Evolutionary conservation across 2,888 invertebrate species (phyloP), one percentile per base, ranked within the genome.

Genomic region (Balanococcus diminutus): DNA sequence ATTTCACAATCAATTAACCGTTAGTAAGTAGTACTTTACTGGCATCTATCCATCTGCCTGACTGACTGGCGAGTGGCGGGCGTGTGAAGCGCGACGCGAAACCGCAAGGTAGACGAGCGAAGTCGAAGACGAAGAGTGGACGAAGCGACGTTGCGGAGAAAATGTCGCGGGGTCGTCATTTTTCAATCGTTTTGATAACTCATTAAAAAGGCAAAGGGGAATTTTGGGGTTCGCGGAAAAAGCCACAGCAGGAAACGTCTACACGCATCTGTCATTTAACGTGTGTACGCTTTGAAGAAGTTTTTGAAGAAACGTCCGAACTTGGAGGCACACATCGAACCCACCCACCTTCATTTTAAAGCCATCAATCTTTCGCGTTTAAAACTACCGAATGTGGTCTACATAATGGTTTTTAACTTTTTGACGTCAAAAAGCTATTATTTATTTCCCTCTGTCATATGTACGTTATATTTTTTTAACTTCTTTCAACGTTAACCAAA

Each of bases 341-440:
- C 85, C 85, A 85, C 85, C 85, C 85, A 85, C 85, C 85, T 85
- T 85, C 85, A 85, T 85, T 85, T 79, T 79, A 85, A 79, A 75
- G 51, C 85, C 85, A 85, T 85, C 85, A 85, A 85, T 85, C 85
- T 85, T 85, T 51, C 79, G 79, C 75, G 85, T 85, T 85, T 85
- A 85, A 85, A 85, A 85, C 85, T 85, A 85, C 85, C 85, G 85
- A 85, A 85, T 85, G 85, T 75, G 85, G 85, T 85, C 85, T 85
- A 85, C 85, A 85, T 85, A 85, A 85, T 85, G 85, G 85, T 85
- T 85, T 85, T 85, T 85, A 85, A 85, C 85, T 85, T 85, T 85
- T 85, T 85, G 85, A 85, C 85, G 85, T 85, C 85, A 85, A 85
- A 85, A 85, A 85, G 85, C 85, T 85, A 85, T 85, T 85, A 85